phyloP scores from a whole-genome alignment of 30 jellyfish, hydroid and myxozoan species.

The Cassiopea xamachana region DNA sequence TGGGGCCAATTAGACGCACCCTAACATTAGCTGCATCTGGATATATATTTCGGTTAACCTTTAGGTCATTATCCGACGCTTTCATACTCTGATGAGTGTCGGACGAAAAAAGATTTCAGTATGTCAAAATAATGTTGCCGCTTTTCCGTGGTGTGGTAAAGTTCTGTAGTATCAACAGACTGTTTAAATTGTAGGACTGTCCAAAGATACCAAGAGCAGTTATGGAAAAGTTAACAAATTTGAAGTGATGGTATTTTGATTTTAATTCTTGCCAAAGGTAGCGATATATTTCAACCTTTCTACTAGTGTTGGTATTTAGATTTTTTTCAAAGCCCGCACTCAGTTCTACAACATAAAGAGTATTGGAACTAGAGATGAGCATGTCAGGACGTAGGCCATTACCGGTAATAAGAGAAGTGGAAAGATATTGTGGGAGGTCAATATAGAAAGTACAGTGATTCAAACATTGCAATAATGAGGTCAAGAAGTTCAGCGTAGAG shows the following conservation, averaged over 20 bases:
- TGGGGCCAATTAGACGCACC: no score
- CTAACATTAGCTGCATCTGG: no score
- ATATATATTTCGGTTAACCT: no score
- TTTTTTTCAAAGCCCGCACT: slow-evolving; percentile 20
- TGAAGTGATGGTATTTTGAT: not conserved
- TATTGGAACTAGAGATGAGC: not conserved
- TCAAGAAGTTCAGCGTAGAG: slow-evolving; percentile 41
- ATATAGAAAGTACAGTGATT: slow-evolving; percentile 18
- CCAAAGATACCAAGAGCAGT: not conserved
- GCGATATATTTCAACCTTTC: not conserved
- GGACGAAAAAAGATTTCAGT: no score
- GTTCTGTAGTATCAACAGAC: not conserved
- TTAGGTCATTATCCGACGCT: no score
- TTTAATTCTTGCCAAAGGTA: not conserved
- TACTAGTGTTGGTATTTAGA: slow-evolving; percentile 12
- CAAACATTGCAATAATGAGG: slow-evolving; percentile 7
- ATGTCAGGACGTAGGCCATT: slow-evolving; percentile 32
- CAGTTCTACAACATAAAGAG: not conserved
- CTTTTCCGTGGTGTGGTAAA: no score
- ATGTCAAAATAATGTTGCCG: no score
- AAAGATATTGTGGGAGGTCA: slow-evolving; percentile 35
- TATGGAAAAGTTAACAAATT: not conserved
- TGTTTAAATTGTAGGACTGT: not conserved
- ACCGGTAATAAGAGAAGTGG: slow-evolving; percentile 31
- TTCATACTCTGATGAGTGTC: no score